Evolutionary conservation across 1,140 invertebrate species (phyloP).

Genomic region (Zaprionus inermis): DNA sequence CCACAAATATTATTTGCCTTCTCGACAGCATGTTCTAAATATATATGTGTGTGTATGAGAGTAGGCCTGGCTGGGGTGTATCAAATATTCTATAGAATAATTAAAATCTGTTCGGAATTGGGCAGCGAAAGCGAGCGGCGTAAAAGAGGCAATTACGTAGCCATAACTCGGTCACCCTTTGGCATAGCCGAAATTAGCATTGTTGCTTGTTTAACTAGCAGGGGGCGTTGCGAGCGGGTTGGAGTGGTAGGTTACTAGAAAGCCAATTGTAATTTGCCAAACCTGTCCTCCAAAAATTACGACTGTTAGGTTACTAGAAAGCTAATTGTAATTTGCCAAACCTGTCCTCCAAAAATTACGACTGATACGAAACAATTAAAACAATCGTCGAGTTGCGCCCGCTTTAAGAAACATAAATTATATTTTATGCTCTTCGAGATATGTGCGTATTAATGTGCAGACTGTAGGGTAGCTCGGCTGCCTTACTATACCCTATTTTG

Average conservation of each 20-base stretch:
- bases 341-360: too few relatives aligned
- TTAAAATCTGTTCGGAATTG: not conserved
- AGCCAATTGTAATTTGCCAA: not conserved
- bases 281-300: too few relatives aligned
- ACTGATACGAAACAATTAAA: not conserved
- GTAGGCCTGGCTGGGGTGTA: too few relatives aligned
- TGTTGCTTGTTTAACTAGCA: not conserved
- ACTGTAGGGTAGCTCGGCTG: too few relatives aligned
- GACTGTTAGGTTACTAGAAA: not conserved
- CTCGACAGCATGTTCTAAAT: not conserved
- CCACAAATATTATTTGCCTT: not conserved
- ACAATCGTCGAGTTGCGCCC: too few relatives aligned
- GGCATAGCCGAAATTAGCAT: not conserved
- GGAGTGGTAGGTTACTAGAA: not conserved
- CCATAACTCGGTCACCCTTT: not conserved
- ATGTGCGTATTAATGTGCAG: too few relatives aligned
- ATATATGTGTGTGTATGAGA: too few relatives aligned
- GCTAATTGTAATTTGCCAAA: not conserved
- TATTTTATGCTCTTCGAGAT: too few relatives aligned
- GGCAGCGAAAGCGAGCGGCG: not conserved
- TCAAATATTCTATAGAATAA: conserved; percentile 2
- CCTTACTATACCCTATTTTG: too few relatives aligned
- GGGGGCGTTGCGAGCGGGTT: too few relatives aligned
- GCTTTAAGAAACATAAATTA: too few relatives aligned
- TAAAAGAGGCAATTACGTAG: too few relatives aligned